phyloP scores from a whole-genome alignment of 2,113 vertebrate species.

The Oreochromis tanganicae region DNA sequence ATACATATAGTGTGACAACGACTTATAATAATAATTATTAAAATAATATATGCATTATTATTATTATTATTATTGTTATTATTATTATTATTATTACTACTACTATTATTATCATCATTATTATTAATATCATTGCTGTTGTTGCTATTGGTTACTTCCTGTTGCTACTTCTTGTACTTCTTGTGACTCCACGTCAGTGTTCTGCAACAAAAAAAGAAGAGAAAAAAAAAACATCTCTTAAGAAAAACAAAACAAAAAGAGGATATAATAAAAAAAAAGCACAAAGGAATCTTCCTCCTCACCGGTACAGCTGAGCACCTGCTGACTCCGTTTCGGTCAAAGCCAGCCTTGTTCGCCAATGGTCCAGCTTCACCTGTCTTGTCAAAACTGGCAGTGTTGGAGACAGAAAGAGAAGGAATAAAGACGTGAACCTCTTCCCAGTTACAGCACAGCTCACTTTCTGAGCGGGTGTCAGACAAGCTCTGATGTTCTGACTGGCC shows the following conservation, averaged over 20 bases:
- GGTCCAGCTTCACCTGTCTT: neutral
- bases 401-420: slow-evolving; percentile 19
- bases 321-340: neutral
- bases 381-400: neutral
- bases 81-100: neutral
- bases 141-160: neutral
- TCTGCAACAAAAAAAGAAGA: neutral
- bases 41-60: neutral
- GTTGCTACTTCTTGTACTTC: neutral
- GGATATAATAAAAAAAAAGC: neutral
- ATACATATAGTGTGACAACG: neutral
- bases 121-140: neutral
- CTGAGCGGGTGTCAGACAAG: neutral
- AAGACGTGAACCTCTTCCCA: neutral
- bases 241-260: neutral
- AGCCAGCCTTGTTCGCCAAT: neutral
- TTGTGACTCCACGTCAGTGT: slow-evolving; percentile 33
- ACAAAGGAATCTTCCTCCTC: neutral
- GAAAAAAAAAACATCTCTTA: neutral
- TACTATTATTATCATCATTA: neutral
- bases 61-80: neutral
- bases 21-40: neutral
- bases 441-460: neutral
- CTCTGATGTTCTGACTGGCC: neutral
- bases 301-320: neutral